A percentile compares a stretch with the other conserved stretches of the same genome.
These are phyloP conservation scores for Oedothorax gibbosus DNA, from an alignment of 1,140 invertebrate genomes.

Conservation along the genomic window DNA sequence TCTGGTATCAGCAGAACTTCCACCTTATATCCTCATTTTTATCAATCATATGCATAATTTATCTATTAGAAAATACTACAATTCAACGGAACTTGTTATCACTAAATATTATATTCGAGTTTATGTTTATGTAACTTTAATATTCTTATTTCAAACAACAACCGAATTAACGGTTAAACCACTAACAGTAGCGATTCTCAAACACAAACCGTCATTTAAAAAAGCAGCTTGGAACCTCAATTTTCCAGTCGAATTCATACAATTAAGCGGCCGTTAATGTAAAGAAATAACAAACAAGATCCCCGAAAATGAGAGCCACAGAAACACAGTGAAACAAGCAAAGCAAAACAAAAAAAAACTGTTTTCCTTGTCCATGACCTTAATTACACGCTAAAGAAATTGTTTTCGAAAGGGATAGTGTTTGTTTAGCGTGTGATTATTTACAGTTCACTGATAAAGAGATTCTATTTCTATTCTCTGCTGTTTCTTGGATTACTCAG, in stretches of 20 bases:
- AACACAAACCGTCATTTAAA: too few species aligned
- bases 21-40: too few species aligned
- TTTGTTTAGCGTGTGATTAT: conserved; percentile 58
- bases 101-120: too few species aligned
- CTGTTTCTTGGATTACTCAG: not conserved
- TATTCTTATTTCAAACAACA: too few species aligned
- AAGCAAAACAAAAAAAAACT: conserved; percentile 10
- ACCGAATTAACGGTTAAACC: too few species aligned
- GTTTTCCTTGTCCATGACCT: conserved; percentile 37
- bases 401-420: conserved; percentile 53
- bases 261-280: conserved; percentile 53
- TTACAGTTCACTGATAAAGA: conserved; percentile 40
- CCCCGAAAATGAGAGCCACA: conserved; percentile 7
- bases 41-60: too few species aligned
- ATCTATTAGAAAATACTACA: too few species aligned
- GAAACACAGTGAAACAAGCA: not conserved
- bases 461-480: conserved; percentile 1
- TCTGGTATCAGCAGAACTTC: too few species aligned
- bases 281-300: conserved; percentile 44
- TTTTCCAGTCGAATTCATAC: conserved; percentile 51
- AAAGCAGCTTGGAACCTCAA: conserved; percentile 4
- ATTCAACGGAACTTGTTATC: too few species aligned
- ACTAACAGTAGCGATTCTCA: too few species aligned
- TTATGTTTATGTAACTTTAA: too few species aligned
- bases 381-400: conserved; percentile 48